Percentiles rank a stretch among this genome's conserved stretches.
phyloP scores from a whole-genome alignment of 2,113 vertebrate genomes.

The Sphaerodactylus townsendi region DNA sequence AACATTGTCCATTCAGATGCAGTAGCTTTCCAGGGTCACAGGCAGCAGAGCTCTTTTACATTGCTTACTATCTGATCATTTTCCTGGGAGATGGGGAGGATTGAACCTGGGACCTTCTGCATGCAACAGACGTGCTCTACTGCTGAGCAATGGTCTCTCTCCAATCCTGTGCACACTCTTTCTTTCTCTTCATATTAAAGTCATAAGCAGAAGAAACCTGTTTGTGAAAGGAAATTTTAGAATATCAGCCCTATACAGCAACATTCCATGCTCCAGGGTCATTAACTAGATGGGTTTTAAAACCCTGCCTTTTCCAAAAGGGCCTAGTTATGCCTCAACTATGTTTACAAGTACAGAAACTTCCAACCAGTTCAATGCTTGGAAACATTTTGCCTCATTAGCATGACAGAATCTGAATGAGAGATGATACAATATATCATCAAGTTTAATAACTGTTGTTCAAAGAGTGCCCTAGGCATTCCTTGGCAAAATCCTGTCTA shows the following conservation, averaged over 20 bases:
- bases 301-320: neutral
- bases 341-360: neutral
- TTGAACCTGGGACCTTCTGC: too few species aligned
- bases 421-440: neutral
- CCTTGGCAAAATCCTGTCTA: neutral
- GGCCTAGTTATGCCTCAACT: neutral
- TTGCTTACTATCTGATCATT: too few species aligned
- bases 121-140: too few species aligned
- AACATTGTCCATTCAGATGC: too few species aligned
- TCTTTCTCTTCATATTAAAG: neutral
- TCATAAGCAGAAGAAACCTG: neutral
- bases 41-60: too few species aligned
- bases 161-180: neutral
- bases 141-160: too few species aligned
- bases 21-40: too few species aligned
- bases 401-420: neutral
- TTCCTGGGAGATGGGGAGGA: too few species aligned
- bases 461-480: neutral
- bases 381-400: neutral
- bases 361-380: neutral
- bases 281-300: too few species aligned
- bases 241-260: neutral
- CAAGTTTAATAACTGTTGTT: neutral
- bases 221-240: neutral
- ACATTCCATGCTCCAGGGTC: neutral